phyloP scores from a whole-genome alignment of 2,888 invertebrate genomes.

The Clepsis dumicolana region DNA sequence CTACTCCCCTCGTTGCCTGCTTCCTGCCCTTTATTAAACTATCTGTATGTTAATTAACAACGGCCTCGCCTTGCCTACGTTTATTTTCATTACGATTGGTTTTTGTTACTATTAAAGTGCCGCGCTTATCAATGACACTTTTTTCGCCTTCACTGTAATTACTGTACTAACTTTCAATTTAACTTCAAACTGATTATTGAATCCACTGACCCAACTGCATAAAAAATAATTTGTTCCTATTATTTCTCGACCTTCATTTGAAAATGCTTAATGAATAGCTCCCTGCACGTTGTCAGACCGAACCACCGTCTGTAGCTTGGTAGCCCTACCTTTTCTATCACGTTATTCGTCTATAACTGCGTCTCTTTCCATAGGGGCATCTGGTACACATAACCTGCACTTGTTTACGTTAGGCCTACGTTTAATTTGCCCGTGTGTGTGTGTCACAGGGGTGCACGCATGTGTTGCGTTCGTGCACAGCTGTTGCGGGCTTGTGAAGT shows the following conservation, averaged over 20 bases:
- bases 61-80: conserved; percentile 73
- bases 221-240: conserved; percentile 51
- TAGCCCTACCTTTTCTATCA: conserved; percentile 68
- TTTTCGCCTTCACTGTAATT: not conserved
- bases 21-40: conserved; percentile 86
- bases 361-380: conserved; percentile 83
- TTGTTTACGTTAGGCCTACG: conserved; percentile 79
- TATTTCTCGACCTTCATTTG: conserved; percentile 80
- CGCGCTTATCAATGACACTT: conserved; percentile 8
- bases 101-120: conserved; percentile 21
- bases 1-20: conserved; percentile 81
- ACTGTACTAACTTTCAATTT: not conserved
- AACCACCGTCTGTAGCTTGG: conserved; percentile 64
- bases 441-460: conserved; percentile 75
- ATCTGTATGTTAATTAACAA: conserved; percentile 86
- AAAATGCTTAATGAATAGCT: conserved; percentile 80
- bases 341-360: conserved; percentile 60
- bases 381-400: conserved; percentile 83
- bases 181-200: not conserved
- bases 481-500: conserved; percentile 80
- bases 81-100: conserved; percentile 78
- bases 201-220: conserved; percentile 50
- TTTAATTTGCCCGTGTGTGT: conserved; percentile 61
- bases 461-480: conserved; percentile 81
- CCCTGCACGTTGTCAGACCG: conserved; percentile 77